phyloP scores from a whole-genome alignment of 2,113 vertebrate genomes.

The Agapornis roseicollis region DNA sequence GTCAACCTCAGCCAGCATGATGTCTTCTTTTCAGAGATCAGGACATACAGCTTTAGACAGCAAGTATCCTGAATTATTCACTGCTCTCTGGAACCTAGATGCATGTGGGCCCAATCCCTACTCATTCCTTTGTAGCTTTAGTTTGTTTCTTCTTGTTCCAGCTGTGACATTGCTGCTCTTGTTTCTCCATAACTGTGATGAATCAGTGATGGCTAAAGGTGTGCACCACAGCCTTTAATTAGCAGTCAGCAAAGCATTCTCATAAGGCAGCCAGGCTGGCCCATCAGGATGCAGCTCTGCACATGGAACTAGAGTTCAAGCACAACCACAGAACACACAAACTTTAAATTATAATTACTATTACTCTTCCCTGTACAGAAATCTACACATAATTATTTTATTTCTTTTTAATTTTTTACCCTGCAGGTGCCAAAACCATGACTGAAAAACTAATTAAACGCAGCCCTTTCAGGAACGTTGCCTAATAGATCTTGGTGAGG shows the following conservation, averaged over 20 bases:
- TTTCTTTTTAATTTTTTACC: not conserved
- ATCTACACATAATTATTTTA: not conserved
- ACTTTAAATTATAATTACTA: not conserved
- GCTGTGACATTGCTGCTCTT: not conserved
- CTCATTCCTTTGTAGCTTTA: not conserved
- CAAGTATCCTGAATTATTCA: not conserved
- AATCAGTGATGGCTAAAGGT: not conserved
- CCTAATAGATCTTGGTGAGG: not conserved
- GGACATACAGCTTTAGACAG: not conserved
- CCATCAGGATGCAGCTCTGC: not conserved
- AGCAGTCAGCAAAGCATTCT: not conserved
- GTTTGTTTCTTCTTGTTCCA: not conserved
- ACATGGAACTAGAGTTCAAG: not conserved
- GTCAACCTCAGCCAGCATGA: not conserved
- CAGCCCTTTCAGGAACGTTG: not conserved
- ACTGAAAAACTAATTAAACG: not conserved
- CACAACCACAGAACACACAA: not conserved
- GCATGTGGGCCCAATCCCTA: rapidly evolving
- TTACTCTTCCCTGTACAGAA: not conserved
- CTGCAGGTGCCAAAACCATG: not conserved
- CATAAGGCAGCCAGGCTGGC: not conserved
- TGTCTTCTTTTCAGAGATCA: not conserved
- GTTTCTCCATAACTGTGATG: not conserved
- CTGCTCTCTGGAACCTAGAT: not conserved
- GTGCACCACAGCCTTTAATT: not conserved